phyloP scores from a whole-genome alignment of 1,140 invertebrate genomes.

The Drosophila mayri region DNA sequence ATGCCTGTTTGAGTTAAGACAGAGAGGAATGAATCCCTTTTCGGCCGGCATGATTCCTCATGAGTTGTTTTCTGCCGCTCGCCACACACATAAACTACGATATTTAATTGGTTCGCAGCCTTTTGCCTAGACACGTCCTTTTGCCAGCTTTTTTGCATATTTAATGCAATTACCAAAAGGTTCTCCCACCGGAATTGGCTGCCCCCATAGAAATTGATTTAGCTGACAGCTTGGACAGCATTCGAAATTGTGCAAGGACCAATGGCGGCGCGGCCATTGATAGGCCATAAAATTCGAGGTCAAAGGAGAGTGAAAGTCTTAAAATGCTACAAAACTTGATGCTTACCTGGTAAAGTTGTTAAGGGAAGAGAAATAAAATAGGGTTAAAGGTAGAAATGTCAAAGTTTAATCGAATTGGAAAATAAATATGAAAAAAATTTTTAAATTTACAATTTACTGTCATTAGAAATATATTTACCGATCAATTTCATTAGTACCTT shows the following conservation, averaged over 20 bases:
- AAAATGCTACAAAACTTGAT: background rate
- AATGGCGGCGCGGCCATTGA: constrained; percentile 19
- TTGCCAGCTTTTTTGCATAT: constrained; percentile 73
- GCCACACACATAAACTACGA: constrained; percentile 69
- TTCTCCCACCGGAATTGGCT: constrained; percentile 60
- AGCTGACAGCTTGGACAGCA: constrained; percentile 42
- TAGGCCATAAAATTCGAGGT: constrained; percentile 29
- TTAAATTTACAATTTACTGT: background rate
- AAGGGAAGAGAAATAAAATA: background rate
- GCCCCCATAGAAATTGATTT: constrained; percentile 64
- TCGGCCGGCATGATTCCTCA: constrained; percentile 53
- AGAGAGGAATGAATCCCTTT: constrained; percentile 49
- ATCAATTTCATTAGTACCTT: no score
- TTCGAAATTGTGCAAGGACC: constrained; percentile 33
- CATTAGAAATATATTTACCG: background rate
- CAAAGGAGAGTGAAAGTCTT: constrained; percentile 4
- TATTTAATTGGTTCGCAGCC: constrained; percentile 74
- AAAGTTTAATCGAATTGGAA: background rate
- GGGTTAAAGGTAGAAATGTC: background rate
- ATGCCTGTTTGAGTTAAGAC: constrained; percentile 78
- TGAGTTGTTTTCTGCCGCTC: constrained; percentile 51
- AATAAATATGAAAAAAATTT: background rate
- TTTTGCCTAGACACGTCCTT: constrained; percentile 61
- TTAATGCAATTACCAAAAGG: constrained; percentile 83
- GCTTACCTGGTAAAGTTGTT: background rate